Evolutionary conservation across 1,140 invertebrate species (phyloP), one percentile per base, ranked within the genome.

Genomic region (Coptotermes formosanus): DNA sequence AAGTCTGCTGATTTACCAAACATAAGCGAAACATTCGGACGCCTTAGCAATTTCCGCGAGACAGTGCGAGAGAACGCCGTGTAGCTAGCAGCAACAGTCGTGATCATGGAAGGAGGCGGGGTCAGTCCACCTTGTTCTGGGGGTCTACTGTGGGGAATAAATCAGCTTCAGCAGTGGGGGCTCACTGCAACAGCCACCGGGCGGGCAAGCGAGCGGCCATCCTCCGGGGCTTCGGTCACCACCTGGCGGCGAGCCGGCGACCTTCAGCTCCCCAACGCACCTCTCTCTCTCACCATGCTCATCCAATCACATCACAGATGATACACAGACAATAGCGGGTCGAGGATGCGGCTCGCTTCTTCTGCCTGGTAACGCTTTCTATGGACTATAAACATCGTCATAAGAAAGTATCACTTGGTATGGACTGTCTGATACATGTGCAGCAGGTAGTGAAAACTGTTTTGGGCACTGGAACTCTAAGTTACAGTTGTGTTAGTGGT

Each of bases 341-440:
- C 25, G 64, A 75, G 64, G 64, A n/a, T 75, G 25, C 64, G 64
- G 64, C 64, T 75, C 8, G 59, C 59, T 19, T 30, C 64, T 75
- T 75, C 64, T 75, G 64, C 19, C 19, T 55, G 14, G 14, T 21
- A 16, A 21, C 14, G 52, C 64, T 75, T 75, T 75, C 64, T 75
- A 75, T 30, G 64, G 64, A 16, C 64, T 75, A 30, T 75, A 75
- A 75, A 75, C 64, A 25, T 75, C 64, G 64, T 12, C 64, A 14
- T 75, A 75, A 75, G 64, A 75, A 75, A 75, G 64, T 75, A 75
- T 75, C n/a, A 75, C 64, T 75, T 75, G 64, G n/a, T 75, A 30
- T n/a, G 64, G 3, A 30, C 64, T 75, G 64, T 75, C 64, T n/a
- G 64, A 25, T 75, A 30, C 16, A 75, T 75, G 64, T 75, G 64